Conservation (phyloP, 2,113 vertebrate species). For the Murina feae region DNA sequence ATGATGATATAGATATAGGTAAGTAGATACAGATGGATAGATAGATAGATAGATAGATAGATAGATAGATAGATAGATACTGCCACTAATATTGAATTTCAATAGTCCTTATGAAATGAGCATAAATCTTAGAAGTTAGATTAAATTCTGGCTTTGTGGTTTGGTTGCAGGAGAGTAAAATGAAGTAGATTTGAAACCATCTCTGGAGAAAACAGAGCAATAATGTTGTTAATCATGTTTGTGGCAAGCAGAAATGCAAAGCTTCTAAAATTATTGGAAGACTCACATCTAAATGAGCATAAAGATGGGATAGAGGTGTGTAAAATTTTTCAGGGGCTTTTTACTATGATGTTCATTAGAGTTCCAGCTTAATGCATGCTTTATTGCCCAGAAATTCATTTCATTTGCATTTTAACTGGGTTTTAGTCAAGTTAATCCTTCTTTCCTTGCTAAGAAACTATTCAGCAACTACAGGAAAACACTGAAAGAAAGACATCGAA, state of each 20-base stretch:
- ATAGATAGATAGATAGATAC: too few species aligned
- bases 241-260: slow-evolving; percentile 61
- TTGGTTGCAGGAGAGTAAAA: slow-evolving; percentile 45
- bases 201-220: slow-evolving; percentile 12
- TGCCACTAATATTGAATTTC: background rate
- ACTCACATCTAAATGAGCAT: slow-evolving; percentile 61
- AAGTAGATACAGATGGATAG: too few species aligned
- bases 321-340: slow-evolving; percentile 73
- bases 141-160: background rate
- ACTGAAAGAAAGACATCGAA: slow-evolving; percentile 37
- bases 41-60: too few species aligned
- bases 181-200: background rate
- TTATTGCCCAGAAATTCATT: slow-evolving; percentile 77
- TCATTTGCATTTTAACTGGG: slow-evolving; percentile 79
- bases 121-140: background rate
- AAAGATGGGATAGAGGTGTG: slow-evolving; percentile 65
- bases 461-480: slow-evolving; percentile 51
- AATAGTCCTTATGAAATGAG: background rate
- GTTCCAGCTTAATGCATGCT: slow-evolving; percentile 67
- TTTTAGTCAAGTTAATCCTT: slow-evolving; percentile 70
- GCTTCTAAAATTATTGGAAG: slow-evolving; percentile 55
- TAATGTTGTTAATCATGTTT: slow-evolving; percentile 67
- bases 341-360: slow-evolving; percentile 71
- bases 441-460: slow-evolving; percentile 50
- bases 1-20: too few species aligned